Base-by-base conservation (phyloP, 2,888 invertebrate species). In the Netelia fuscicornis region DNA sequence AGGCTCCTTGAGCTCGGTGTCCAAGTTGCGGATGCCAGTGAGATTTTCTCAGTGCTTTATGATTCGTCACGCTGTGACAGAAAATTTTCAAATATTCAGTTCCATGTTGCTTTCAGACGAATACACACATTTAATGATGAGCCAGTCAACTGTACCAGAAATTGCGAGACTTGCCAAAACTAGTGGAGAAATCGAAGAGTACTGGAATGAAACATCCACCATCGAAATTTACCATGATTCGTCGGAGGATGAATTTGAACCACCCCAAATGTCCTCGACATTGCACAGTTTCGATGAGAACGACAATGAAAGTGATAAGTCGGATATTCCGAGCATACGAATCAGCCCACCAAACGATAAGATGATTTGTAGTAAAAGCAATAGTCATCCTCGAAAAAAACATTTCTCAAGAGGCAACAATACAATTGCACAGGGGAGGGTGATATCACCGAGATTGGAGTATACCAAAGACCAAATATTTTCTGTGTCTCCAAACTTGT, bases 81-180 rank as follows among this genome's bases (percentile, higher is more conserved):
- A 60, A 48, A 20, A 42, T 71, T 74, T 25, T 37, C 17, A 58
- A 72, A 25, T 3, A 56, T 44, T 70, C 25, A 8, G 10, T 10
- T 75, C 2, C 11, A 62, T 62, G n/a, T 74, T 37, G 30, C 42
- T 72, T 56, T 11, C 64, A 93, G 92, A 90, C 86, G 89, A 90
- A 62, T 92, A 91, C 54, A 91, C 93, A 10, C 90, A 90, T 58
- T 87, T 89, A 44, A 91, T 91, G 90, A 93, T 93, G 90, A 89
- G 89, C 67, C 87, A 86, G 25, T 93, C 93, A 2, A 85, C 25
- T 2, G 84, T 90, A 52, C 89, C 90, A 75, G 92, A 93, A 85
- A 93, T 93, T 77, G 85, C 81, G n/a, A 84, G 70, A 54, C 80
- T 91, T n/a, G 90, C 89, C 20, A 89, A 89, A 70, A 64, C 65